A percentile compares a stretch with the other conserved stretches of the same genome.
Conservation (phyloP, 2,113 vertebrate genomes). For the Sinocyclocheilus grahami region DNA sequence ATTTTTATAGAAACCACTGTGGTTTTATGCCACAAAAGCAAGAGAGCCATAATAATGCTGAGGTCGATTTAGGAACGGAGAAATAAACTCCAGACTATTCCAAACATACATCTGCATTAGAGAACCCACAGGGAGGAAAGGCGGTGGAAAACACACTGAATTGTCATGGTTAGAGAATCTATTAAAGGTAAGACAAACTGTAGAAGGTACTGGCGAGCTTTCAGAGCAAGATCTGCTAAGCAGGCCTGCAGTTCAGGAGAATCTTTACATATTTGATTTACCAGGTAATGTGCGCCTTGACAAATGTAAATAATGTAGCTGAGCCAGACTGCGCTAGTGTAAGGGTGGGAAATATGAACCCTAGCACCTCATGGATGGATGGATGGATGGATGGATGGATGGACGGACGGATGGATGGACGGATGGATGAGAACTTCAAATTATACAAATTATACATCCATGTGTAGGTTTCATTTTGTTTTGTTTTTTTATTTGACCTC, state of each 20-base stretch:
- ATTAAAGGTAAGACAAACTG: not conserved
- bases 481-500: too few species aligned
- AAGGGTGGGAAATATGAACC: too few species aligned
- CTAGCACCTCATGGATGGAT: too few species aligned
- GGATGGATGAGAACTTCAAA: too few species aligned
- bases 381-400: too few species aligned
- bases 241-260: too few species aligned
- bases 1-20: slow-evolving; percentile 62
- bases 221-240: not conserved
- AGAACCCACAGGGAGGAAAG: not conserved
- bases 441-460: too few species aligned
- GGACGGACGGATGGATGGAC: too few species aligned
- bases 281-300: not conserved
- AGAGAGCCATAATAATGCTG: slow-evolving; percentile 26
- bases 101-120: slow-evolving; percentile 4
- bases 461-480: too few species aligned
- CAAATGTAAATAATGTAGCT: not conserved
- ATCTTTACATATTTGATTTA: not conserved
- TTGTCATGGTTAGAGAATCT: not conserved
- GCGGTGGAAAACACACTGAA: not conserved
- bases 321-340: too few species aligned
- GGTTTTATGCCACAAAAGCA: slow-evolving; percentile 47
- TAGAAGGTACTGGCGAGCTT: not conserved
- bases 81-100: slow-evolving; percentile 37
- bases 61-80: slow-evolving; percentile 20